phyloP scores from a whole-genome alignment of 2,113 vertebrate genomes.

The Merops nubicus region DNA sequence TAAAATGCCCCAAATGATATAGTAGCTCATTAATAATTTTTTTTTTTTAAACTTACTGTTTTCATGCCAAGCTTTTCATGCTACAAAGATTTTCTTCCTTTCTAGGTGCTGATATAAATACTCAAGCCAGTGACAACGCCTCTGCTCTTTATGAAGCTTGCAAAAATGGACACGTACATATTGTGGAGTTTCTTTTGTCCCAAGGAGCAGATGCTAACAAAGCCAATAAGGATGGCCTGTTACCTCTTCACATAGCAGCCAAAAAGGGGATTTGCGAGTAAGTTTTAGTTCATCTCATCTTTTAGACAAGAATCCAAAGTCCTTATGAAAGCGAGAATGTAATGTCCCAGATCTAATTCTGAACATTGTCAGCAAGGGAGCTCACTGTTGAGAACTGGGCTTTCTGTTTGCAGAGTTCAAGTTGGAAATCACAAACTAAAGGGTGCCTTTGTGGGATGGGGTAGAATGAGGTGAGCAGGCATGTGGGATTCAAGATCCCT shows the following conservation, averaged over 20 bases:
- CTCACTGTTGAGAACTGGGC: neutral
- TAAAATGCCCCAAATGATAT: neutral
- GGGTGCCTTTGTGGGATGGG: neutral
- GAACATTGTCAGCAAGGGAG: neutral
- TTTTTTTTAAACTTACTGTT: neutral
- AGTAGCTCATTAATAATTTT: neutral
- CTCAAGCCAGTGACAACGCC: constrained; percentile 86
- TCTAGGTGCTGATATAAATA: constrained; percentile 89
- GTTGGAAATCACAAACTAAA: neutral
- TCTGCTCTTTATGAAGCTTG: constrained; percentile 90
- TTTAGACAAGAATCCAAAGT: neutral
- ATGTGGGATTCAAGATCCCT: neutral
- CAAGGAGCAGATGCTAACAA: constrained; percentile 90
- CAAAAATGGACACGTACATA: constrained; percentile 85
- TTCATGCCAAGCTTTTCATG: no score
- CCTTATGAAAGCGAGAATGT: neutral
- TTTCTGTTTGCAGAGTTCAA: neutral
- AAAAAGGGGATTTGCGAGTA: constrained; percentile 86
- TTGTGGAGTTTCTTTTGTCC: constrained; percentile 86
- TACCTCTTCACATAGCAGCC: constrained; percentile 90
- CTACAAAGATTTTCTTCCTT: neutral
- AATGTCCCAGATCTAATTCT: neutral
- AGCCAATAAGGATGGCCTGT: constrained; percentile 83
- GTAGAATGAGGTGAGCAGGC: neutral
- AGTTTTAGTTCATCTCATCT: constrained; percentile 43